Conservation (phyloP, 2,113 vertebrate species). For the Syngnathus floridae region DNA sequence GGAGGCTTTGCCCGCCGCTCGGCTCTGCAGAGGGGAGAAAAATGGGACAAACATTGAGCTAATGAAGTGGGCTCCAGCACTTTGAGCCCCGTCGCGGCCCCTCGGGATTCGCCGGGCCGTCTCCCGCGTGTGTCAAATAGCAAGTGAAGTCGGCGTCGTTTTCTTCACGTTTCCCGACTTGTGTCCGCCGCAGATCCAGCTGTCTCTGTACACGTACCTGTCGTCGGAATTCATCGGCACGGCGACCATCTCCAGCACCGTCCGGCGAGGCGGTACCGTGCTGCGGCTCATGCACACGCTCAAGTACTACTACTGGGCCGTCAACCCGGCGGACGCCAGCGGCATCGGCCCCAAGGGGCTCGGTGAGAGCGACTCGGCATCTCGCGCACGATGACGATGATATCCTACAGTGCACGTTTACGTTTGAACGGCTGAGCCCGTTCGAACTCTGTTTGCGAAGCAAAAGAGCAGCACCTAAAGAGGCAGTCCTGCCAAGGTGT, state of each 20-base stretch:
- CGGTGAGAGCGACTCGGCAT: conserved; percentile 67
- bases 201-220: conserved; percentile 90
- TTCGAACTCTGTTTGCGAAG: background rate
- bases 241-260: conserved; percentile 89
- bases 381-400: background rate
- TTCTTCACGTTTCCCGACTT: background rate
- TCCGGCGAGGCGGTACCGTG: conserved; percentile 91
- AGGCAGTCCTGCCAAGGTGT: too few species aligned
- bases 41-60: conserved; percentile 29
- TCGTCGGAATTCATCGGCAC: conserved; percentile 96
- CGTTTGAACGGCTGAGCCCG: too few species aligned
- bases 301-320: conserved; percentile 96
- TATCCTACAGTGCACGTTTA: too few species aligned
- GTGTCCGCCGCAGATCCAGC: conserved; percentile 77
- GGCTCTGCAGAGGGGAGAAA: conserved; percentile 4
- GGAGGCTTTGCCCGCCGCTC: conserved; percentile 30
- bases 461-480: background rate
- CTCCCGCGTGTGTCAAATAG: conserved; percentile 8
- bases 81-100: conserved; percentile 33
- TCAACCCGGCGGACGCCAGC: conserved; percentile 84
- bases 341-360: conserved; percentile 84
- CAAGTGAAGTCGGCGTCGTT: too few species aligned
- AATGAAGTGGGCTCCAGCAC: conserved; percentile 43
- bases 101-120: conserved; percentile 17
- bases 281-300: conserved; percentile 91